These are phyloP conservation scores for Trypoxylon attenuatum DNA, from an alignment of 2,888 invertebrate species.

Conservation along the genomic window DNA sequence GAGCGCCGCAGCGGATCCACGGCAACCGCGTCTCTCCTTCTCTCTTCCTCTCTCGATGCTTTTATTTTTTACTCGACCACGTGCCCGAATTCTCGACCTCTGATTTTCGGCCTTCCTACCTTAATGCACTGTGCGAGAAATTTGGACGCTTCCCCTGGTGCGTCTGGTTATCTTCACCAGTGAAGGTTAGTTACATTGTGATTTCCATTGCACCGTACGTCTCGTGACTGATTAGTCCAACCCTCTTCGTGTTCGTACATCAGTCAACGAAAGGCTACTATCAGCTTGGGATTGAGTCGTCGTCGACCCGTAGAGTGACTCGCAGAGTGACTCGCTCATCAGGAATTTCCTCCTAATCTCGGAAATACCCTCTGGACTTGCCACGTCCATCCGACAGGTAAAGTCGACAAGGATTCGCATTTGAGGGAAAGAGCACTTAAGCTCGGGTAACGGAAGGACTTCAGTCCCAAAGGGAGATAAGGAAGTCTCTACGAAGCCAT, in stretches of 20 bases:
- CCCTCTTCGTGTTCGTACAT: too few species aligned
- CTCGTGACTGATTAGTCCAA: neutral
- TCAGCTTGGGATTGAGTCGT: too few species aligned
- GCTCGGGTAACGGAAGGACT: slow-evolving; percentile 13
- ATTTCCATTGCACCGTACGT: neutral
- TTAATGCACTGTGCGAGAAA: neutral
- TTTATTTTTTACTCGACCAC: slow-evolving; percentile 26
- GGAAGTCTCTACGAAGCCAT: slow-evolving; percentile 37
- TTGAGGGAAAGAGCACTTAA: slow-evolving; percentile 15
- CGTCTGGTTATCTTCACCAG: neutral
- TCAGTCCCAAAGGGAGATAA: slow-evolving; percentile 32
- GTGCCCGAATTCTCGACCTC: neutral
- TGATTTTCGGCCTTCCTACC: neutral
- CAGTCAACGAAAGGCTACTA: too few species aligned
- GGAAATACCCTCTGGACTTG: neutral
- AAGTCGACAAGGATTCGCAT: neutral
- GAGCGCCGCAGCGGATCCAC: slow-evolving; percentile 30
- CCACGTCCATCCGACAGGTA: neutral
- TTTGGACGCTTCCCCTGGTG: neutral
- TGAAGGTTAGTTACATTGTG: neutral
- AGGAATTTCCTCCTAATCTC: neutral
- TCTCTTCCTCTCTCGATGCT: too few species aligned
- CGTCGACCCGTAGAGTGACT: too few species aligned
- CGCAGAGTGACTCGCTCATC: neutral
- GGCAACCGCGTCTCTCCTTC: too few species aligned